Evolutionary conservation across 2,113 vertebrate species (phyloP).

Genomic region (Dicaeum eximium): DNA sequence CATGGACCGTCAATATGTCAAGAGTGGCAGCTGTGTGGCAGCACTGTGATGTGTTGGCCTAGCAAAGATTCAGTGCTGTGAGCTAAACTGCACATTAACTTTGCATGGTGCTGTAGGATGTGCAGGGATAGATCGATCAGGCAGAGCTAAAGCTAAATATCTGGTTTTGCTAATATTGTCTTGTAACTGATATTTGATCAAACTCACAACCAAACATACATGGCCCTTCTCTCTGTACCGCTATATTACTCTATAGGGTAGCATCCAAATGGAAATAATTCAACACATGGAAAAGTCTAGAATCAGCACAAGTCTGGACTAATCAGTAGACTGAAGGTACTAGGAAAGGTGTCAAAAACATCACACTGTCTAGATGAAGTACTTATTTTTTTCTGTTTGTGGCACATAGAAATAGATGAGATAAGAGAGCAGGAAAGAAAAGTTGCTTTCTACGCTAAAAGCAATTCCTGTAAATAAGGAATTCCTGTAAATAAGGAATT

Average conservation of each 20-base stretch:
- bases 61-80: background rate
- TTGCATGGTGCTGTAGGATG: background rate
- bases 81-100: background rate
- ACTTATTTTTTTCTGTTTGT: background rate
- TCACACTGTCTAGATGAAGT: background rate
- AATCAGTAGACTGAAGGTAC: background rate
- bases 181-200: background rate
- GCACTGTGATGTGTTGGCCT: background rate
- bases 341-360: background rate
- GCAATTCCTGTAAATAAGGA: background rate
- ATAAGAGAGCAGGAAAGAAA: background rate
- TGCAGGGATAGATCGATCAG: background rate
- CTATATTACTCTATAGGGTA: background rate
- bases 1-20: background rate
- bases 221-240: accelerated
- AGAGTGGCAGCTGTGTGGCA: background rate
- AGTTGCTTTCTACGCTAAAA: background rate
- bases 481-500: background rate
- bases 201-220: background rate
- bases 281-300: background rate
- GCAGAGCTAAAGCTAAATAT: background rate
- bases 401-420: background rate
- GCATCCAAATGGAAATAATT: background rate
- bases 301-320: background rate
- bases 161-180: background rate